Base-by-base conservation (phyloP, 2,888 invertebrate genomes). In the Beris morrisii region DNA sequence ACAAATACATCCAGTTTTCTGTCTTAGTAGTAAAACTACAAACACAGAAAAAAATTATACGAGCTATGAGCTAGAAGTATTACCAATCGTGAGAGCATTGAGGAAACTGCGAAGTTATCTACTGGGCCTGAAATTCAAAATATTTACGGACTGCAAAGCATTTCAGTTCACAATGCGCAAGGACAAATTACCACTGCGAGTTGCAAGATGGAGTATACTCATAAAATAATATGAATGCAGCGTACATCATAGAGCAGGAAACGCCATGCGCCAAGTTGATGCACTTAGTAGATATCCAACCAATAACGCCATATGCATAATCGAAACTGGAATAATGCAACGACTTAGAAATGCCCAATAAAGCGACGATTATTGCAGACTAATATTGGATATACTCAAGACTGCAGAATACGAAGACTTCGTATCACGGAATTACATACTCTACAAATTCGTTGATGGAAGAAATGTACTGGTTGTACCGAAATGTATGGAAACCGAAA, bases 61-160 rank as follows among this genome's bases (percentile, higher is more conserved):
- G 12, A 74, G 74, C 63, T 75, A 75, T 64, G 74, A 77, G 59
- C 64, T 77, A 5, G 75, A 77, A 70, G 73, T 75, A 6, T 59
- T 77, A 13, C 75, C 74, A 0, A 69, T 76, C 11, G 72, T 76
- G 31, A 55, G 72, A 70, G 73, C 75, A n/a, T 46, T 75, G 5
- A 73, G 74, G 43, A 74, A 74, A 55, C 75, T 76, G 57, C 48
- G 74, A 28, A 68, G 73, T 1, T 77, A 76, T 64, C 64, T 76
- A n/a, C 55, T 75, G 28, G 74, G 74, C 11, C 56, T 65, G 15
- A 56, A 68, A 45, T 75, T 75, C 57, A 75, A 72, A 63, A 73
- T 75, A 46, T 67, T 73, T 13, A 73, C 73, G 0, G 75, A 76
- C 69, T 75, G 75, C 61, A 48, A 67, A 31, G 72, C 75, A 9